A percentile compares a stretch with the other conserved stretches of the same genome.
Conservation (phyloP, 1,140 invertebrate genomes). For the Drosophila saltans region DNA sequence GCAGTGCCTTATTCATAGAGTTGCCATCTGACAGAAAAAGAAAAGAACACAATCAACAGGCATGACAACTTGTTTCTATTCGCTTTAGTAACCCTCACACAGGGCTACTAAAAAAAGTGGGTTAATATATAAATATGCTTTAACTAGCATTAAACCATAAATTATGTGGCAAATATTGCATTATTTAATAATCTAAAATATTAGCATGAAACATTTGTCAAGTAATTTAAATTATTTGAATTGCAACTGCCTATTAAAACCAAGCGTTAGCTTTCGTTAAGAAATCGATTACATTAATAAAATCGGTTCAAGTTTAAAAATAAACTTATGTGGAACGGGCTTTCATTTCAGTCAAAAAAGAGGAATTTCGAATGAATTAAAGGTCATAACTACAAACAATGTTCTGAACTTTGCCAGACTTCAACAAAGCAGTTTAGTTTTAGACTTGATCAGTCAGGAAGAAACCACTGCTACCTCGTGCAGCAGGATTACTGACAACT, state of each 20-base stretch:
- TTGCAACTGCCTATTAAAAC: constrained; percentile 17
- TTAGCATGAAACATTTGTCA: neutral
- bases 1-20: constrained; percentile 32
- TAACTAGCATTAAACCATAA: neutral
- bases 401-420: too few relatives aligned
- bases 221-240: constrained; percentile 10
- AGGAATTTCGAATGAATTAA: too few relatives aligned
- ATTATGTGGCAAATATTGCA: neutral
- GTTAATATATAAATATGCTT: neutral
- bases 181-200: neutral
- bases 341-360: too few relatives aligned
- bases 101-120: neutral
- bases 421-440: too few relatives aligned
- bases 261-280: neutral
- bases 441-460: too few relatives aligned
- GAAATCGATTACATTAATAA: too few relatives aligned
- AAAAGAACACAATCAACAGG: constrained; percentile 2
- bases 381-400: too few relatives aligned
- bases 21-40: constrained; percentile 33
- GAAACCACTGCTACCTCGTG: too few relatives aligned
- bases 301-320: too few relatives aligned
- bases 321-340: too few relatives aligned
- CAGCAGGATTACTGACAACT: too few relatives aligned
- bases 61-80: constrained; percentile 25
- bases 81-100: neutral